A percentile compares a stretch with the other conserved stretches of the same genome.
These are phyloP conservation scores for Tachycineta bicolor DNA, from an alignment of 2,113 vertebrate species.

Conservation along the genomic window DNA sequence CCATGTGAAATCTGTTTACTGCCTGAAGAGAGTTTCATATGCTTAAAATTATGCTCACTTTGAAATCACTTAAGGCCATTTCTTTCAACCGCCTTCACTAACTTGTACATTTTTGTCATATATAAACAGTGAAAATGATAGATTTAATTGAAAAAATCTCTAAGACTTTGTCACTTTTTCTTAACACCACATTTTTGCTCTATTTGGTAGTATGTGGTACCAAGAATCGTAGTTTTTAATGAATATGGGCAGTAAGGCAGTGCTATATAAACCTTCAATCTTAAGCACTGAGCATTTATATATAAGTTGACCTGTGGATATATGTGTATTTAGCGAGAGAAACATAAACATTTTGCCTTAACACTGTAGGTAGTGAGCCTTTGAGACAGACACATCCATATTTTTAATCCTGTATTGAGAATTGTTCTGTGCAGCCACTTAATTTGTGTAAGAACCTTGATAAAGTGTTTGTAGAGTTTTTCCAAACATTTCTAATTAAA, in stretches of 20 bases:
- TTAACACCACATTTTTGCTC: background rate
- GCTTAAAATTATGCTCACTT: background rate
- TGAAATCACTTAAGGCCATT: conserved; percentile 6
- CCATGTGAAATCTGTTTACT: background rate
- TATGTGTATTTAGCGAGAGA: background rate
- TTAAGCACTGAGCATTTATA: background rate
- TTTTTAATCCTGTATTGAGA: conserved; percentile 26
- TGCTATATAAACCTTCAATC: background rate
- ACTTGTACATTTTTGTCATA: background rate
- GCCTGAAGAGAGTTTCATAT: background rate
- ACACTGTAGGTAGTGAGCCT: background rate
- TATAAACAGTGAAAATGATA: background rate
- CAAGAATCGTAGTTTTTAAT: background rate
- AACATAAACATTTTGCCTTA: background rate
- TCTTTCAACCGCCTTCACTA: background rate
- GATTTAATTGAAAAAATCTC: background rate
- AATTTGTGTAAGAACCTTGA: conserved; percentile 45
- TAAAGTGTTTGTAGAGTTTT: conserved; percentile 63
- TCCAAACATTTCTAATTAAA: conserved; percentile 66
- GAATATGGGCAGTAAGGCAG: background rate
- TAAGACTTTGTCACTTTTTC: background rate
- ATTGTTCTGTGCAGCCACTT: conserved; percentile 2
- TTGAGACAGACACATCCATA: background rate
- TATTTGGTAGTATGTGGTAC: background rate
- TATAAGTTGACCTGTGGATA: background rate